phyloP scores from a whole-genome alignment of 2,888 invertebrate genomes.

The Nycteola revayana region DNA sequence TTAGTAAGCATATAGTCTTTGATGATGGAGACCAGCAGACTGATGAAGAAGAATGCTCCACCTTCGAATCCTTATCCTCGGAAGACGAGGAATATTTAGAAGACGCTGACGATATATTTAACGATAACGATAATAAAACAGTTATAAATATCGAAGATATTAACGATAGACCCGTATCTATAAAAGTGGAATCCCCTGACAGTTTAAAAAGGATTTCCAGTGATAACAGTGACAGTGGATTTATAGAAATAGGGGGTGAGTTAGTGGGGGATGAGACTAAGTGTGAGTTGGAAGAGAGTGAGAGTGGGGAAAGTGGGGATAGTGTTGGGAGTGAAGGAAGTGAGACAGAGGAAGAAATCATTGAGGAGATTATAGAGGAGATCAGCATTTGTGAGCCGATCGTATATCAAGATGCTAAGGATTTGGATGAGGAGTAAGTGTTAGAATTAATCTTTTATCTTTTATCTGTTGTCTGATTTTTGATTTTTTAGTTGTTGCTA shows the following conservation, averaged over 20 bases:
- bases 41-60: constrained; percentile 65
- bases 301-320: constrained; percentile 35
- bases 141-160: constrained; percentile 51
- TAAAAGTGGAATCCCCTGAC: constrained; percentile 52
- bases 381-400: constrained; percentile 17
- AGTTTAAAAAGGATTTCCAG: constrained; percentile 60
- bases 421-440: constrained; percentile 28
- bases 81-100: constrained; percentile 65
- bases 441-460: neutral
- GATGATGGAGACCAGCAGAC: constrained; percentile 78
- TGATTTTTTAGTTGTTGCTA: too few relatives aligned
- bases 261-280: constrained; percentile 43
- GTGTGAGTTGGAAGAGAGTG: constrained; percentile 32
- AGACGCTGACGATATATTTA: constrained; percentile 57
- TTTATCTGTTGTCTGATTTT: too few relatives aligned
- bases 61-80: constrained; percentile 70
- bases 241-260: constrained; percentile 65
- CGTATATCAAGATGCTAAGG: constrained; percentile 4
- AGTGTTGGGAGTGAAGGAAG: constrained; percentile 21
- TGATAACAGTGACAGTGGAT: constrained; percentile 79
- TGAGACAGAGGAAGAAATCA: constrained; percentile 46
- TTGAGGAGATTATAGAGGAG: constrained; percentile 44
- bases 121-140: constrained; percentile 59
- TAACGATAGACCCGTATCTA: constrained; percentile 41
- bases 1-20: constrained; percentile 74